phyloP scores from a whole-genome alignment of 37 sponge, comb jelly and placozoan genomes.

The Haliclona indistincta region DNA sequence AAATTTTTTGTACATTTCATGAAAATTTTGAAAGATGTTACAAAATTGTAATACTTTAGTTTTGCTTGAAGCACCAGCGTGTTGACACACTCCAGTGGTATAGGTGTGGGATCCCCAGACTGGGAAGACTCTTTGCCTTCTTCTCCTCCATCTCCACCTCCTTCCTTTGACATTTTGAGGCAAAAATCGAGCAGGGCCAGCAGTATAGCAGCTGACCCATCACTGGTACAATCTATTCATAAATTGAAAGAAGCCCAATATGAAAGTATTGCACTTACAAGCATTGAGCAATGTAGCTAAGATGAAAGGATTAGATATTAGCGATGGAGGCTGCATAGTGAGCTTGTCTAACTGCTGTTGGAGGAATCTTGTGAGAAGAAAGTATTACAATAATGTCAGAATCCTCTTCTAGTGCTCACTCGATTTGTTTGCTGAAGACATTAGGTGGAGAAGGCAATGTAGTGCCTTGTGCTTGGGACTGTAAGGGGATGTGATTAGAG shows the following conservation, averaged over 20 bases:
- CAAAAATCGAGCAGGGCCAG: too few relatives aligned
- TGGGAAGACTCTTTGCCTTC: too few relatives aligned
- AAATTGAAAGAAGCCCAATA: not conserved
- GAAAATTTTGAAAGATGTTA: too few relatives aligned
- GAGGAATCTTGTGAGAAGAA: not conserved
- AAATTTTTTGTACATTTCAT: too few relatives aligned
- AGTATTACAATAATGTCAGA: not conserved
- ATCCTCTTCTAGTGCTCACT: slow-evolving; percentile 30
- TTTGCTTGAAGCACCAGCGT: slow-evolving; percentile 59
- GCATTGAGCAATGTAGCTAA: slow-evolving; percentile 22
- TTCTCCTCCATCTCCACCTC: too few relatives aligned
- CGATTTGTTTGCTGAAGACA: slow-evolving; percentile 54
- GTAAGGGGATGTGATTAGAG: not conserved
- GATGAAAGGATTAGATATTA: not conserved
- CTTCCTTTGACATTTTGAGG: too few relatives aligned
- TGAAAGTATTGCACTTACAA: slow-evolving; percentile 1
- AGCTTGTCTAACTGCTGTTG: not conserved
- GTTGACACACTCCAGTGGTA: slow-evolving; percentile 24
- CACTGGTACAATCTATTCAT: too few relatives aligned
- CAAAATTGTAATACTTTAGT: slow-evolving; percentile 45
- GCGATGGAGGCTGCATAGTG: not conserved
- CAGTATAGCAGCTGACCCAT: too few relatives aligned
- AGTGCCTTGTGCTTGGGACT: slow-evolving; percentile 23
- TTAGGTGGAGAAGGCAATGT: slow-evolving; percentile 49
- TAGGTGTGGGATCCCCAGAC: not conserved